phyloP scores from a whole-genome alignment of 2,888 invertebrate genomes.

The Sericinus montela region DNA sequence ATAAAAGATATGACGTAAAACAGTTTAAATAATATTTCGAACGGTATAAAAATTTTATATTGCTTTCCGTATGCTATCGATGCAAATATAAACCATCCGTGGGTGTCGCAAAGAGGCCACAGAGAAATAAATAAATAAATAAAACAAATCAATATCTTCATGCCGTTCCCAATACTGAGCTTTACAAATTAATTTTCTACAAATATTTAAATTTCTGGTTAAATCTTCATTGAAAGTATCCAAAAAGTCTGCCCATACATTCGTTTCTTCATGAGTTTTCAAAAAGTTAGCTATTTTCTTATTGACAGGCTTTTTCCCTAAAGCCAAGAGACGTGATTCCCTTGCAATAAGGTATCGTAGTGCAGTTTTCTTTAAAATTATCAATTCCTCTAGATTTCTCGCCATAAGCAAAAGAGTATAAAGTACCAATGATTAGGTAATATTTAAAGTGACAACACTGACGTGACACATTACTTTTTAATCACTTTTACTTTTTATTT shows the following conservation, averaged over 20 bases:
- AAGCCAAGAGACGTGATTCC: constrained; percentile 47
- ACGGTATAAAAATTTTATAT: too few species aligned
- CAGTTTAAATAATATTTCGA: too few species aligned
- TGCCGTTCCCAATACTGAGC: constrained; percentile 22
- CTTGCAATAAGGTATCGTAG: constrained; percentile 51
- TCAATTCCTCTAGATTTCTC: constrained; percentile 52
- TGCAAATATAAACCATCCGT: too few species aligned
- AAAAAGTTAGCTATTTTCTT: constrained; percentile 46
- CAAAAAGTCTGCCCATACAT: constrained; percentile 47
- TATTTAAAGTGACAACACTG: neutral
- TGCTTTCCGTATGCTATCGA: too few species aligned
- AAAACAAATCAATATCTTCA: too few species aligned
- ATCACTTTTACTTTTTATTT: neutral
- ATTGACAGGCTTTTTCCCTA: constrained; percentile 46
- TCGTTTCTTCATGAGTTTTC: constrained; percentile 37
- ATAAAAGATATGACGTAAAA: neutral
- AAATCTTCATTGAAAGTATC: constrained; percentile 60
- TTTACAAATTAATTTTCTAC: constrained; percentile 37
- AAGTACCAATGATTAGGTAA: neutral
- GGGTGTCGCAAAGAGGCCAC: too few species aligned
- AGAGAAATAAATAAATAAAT: too few species aligned
- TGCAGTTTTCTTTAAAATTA: constrained; percentile 51
- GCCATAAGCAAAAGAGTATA: constrained; percentile 45
- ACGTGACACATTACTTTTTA: neutral
- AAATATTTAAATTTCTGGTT: constrained; percentile 56